These are phyloP conservation scores for Hemibagrus guttatus DNA, from an alignment of 2,797 vertebrate species.

Conservation along the genomic window DNA sequence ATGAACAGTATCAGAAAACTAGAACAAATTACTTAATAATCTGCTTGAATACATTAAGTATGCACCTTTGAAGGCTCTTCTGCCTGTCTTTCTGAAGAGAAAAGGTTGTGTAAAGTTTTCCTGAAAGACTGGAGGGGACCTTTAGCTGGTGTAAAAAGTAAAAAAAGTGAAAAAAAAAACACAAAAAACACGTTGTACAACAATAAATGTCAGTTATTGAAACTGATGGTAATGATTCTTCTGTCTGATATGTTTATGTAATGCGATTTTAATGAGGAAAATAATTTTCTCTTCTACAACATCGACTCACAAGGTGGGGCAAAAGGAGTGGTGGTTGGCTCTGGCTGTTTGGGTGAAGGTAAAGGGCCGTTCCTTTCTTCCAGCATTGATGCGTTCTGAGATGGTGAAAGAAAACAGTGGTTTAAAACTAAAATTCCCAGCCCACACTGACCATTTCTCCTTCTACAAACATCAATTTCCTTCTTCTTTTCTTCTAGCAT, in stretches of 20 bases:
- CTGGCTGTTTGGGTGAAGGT: slow-evolving; percentile 72
- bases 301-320: slow-evolving; percentile 64
- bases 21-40: not conserved
- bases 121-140: slow-evolving; percentile 70
- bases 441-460: too few relatives aligned
- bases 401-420: not conserved
- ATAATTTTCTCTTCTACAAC: not conserved
- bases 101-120: slow-evolving; percentile 66
- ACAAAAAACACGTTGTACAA: not conserved
- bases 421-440: not conserved
- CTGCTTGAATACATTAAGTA: slow-evolving; percentile 13
- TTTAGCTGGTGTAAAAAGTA: slow-evolving; percentile 49
- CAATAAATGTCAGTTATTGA: not conserved
- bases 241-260: not conserved
- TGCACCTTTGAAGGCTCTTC: slow-evolving; percentile 51
- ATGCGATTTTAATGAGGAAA: not conserved
- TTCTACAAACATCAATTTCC: not conserved
- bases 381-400: slow-evolving; percentile 62
- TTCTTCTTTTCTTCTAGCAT: not conserved
- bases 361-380: slow-evolving; percentile 87
- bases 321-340: slow-evolving; percentile 66
- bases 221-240: not conserved
- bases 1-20: not conserved
- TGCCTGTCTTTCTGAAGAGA: slow-evolving; percentile 59
- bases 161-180: not conserved